phyloP scores from a whole-genome alignment of 2,888 invertebrate species.

The Andrena marginata region DNA sequence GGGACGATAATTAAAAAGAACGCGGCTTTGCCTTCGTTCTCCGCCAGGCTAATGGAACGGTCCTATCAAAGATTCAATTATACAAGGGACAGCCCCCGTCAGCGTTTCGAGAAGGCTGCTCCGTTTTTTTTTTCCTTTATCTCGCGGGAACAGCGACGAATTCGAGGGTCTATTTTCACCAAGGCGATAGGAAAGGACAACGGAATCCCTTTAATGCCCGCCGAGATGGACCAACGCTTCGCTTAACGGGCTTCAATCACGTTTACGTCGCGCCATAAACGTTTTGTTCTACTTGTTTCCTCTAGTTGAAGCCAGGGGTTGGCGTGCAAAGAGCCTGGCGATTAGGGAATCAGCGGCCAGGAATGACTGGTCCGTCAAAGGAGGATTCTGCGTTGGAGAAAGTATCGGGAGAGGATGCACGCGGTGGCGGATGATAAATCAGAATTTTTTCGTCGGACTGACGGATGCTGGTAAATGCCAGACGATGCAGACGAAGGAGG shows the following conservation, averaged over 20 bases:
- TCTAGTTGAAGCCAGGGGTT: not conserved
- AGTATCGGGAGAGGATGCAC: constrained; percentile 28
- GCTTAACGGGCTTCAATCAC: not conserved
- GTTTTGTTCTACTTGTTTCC: constrained; percentile 9
- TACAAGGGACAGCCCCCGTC: constrained; percentile 1
- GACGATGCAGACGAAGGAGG: constrained; percentile 23
- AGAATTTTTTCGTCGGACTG: constrained; percentile 60
- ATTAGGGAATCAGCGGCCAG: constrained; percentile 54
- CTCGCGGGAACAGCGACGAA: constrained; percentile 24
- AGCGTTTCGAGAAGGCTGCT: not conserved
- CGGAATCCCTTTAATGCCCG: constrained; percentile 6
- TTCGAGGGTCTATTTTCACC: not conserved
- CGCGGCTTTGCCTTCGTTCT: constrained; percentile 71
- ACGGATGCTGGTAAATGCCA: constrained; percentile 16
- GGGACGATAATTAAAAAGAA: constrained; percentile 74
- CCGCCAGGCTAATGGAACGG: constrained; percentile 64
- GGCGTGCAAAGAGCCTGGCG: constrained; percentile 53
- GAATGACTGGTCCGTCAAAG: constrained; percentile 35
- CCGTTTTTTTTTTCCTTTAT: constrained; percentile 28
- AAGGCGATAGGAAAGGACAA: not conserved
- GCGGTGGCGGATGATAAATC: constrained; percentile 53
- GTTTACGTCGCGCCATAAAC: constrained; percentile 16
- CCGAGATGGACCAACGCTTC: not conserved
- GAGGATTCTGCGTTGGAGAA: constrained; percentile 34
- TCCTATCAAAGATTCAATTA: constrained; percentile 72